Percentiles rank a stretch among this genome's conserved stretches.
These are phyloP conservation scores for Tyria jacobaeae DNA, from an alignment of 2,888 invertebrate species.

Conservation along the genomic window DNA sequence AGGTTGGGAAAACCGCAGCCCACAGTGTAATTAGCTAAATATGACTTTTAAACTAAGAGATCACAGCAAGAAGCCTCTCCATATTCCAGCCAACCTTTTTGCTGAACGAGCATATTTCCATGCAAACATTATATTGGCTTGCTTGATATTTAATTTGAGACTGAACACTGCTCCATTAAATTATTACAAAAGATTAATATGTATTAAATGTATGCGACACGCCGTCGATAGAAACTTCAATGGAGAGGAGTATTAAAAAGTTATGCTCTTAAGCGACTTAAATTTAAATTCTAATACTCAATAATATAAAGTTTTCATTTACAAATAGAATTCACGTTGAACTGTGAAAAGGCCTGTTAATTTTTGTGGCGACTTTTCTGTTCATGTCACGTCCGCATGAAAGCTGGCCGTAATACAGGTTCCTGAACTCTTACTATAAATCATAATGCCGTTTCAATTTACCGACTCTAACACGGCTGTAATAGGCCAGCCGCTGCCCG, in stretches of 20 bases:
- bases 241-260: slow-evolving; percentile 50
- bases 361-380: slow-evolving; percentile 58
- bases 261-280: slow-evolving; percentile 6
- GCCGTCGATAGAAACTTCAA: slow-evolving; percentile 20
- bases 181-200: slow-evolving; percentile 62
- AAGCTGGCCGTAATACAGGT: slow-evolving; percentile 77
- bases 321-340: slow-evolving; percentile 18
- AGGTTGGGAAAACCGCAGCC: slow-evolving; percentile 62
- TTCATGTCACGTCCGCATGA: slow-evolving; percentile 75
- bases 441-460: slow-evolving; percentile 84
- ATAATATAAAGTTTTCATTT: not conserved
- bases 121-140: slow-evolving; percentile 56
- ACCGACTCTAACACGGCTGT: slow-evolving; percentile 74
- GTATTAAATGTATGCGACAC: slow-evolving; percentile 52
- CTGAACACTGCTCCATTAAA: slow-evolving; percentile 65
- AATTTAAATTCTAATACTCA: not conserved
- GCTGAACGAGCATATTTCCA: slow-evolving; percentile 66
- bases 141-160: slow-evolving; percentile 63
- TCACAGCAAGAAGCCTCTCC: slow-evolving; percentile 64
- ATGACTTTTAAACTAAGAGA: slow-evolving; percentile 81
- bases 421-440: slow-evolving; percentile 80
- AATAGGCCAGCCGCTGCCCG: slow-evolving; percentile 73
- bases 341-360: slow-evolving; percentile 38
- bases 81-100: slow-evolving; percentile 67
- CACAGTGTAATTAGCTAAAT: slow-evolving; percentile 80